These are phyloP conservation scores for Phyllotreta cruciferae DNA, from an alignment of 2,888 invertebrate species.

Conservation along the genomic window DNA sequence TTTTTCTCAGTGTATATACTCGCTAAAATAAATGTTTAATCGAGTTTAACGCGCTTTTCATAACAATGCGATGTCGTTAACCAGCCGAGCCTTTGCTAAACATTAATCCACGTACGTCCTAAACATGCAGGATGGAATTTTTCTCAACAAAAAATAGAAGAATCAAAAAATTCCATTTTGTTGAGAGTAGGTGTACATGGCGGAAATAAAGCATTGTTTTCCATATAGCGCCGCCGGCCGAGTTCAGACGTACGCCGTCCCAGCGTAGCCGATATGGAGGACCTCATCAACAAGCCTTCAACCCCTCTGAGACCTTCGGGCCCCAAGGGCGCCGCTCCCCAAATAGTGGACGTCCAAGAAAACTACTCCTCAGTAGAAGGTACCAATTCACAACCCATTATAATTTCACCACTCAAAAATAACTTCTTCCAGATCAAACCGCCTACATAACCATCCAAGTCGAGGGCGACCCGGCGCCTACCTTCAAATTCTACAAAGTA, in stretches of 20 bases:
- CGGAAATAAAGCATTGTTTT: slow-evolving; percentile 20
- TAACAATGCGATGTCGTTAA: slow-evolving; percentile 30
- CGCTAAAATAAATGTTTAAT: slow-evolving; percentile 38
- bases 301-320: slow-evolving; percentile 85
- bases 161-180: slow-evolving; percentile 4
- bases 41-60: slow-evolving; percentile 34
- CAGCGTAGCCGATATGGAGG: slow-evolving; percentile 89
- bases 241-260: slow-evolving; percentile 90
- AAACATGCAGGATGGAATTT: slow-evolving; percentile 10
- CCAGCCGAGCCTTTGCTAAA: slow-evolving; percentile 17
- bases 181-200: background rate
- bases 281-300: slow-evolving; percentile 88
- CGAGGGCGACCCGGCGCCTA: slow-evolving; percentile 93
- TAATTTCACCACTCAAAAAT: background rate
- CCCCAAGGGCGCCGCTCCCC: slow-evolving; percentile 79
- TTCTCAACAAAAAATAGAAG: background rate
- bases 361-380: slow-evolving; percentile 98
- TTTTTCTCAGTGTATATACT: slow-evolving; percentile 45
- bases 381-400: slow-evolving; percentile 54
- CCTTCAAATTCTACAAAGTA: slow-evolving; percentile 91
- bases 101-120: slow-evolving; percentile 24
- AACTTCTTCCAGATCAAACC: slow-evolving; percentile 75
- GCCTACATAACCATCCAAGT: slow-evolving; percentile 92
- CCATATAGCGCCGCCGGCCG: slow-evolving; percentile 77
- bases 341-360: slow-evolving; percentile 91